These are phyloP conservation scores for Stichodactyla mertensii DNA, from an alignment of 64 coral and sea anemone genomes.

Conservation along the genomic window DNA sequence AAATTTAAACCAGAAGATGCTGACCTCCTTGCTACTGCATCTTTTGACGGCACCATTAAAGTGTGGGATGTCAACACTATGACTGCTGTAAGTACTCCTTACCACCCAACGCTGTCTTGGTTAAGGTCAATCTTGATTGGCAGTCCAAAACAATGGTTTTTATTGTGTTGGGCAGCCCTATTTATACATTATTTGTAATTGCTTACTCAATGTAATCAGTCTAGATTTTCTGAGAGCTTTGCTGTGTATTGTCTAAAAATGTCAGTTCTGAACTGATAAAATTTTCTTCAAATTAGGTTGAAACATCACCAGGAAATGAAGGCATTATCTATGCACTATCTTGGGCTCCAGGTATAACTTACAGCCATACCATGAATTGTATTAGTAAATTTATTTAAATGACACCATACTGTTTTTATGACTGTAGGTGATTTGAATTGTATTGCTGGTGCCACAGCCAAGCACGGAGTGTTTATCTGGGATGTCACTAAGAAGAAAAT, in stretches of 20 bases:
- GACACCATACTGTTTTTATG: background rate
- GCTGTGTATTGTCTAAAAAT: too few relatives aligned
- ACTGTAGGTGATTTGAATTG: conserved; percentile 79
- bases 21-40: conserved; percentile 91
- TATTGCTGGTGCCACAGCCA: conserved; percentile 81
- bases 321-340: conserved; percentile 96
- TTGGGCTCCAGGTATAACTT: conserved; percentile 73
- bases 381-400: too few relatives aligned
- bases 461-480: conserved; percentile 91
- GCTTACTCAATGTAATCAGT: too few relatives aligned
- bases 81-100: conserved; percentile 66
- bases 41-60: conserved; percentile 97
- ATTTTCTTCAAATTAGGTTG: conserved; percentile 31
- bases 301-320: conserved; percentile 95
- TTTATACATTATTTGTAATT: too few relatives aligned
- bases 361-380: background rate
- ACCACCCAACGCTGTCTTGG: background rate
- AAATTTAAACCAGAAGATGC: conserved; percentile 94
- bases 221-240: too few relatives aligned
- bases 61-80: conserved; percentile 96
- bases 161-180: too few relatives aligned
- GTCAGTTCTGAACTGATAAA: too few relatives aligned
- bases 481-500: conserved; percentile 78
- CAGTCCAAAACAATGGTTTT: too few relatives aligned
- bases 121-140: too few relatives aligned